phyloP scores from a whole-genome alignment of 2,113 vertebrate genomes.

The Serinus canaria region DNA sequence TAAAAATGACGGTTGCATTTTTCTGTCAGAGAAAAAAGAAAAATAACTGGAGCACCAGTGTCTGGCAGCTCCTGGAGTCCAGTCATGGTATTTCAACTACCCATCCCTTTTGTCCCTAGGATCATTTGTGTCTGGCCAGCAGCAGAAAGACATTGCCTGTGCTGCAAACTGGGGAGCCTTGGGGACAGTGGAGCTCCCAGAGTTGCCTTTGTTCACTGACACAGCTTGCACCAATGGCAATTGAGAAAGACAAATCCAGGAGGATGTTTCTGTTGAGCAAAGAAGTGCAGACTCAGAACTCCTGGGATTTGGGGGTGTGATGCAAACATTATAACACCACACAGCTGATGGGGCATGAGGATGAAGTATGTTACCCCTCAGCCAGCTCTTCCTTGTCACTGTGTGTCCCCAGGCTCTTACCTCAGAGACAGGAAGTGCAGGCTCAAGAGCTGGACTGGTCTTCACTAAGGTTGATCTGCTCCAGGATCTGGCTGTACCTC shows the following conservation, averaged over 20 bases:
- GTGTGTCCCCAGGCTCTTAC: background rate
- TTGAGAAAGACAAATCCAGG: background rate
- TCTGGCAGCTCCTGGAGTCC: background rate
- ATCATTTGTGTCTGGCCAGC: background rate
- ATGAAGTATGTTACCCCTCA: background rate
- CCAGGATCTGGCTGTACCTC: slow-evolving; percentile 85
- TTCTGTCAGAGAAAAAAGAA: background rate
- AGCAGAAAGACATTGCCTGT: background rate
- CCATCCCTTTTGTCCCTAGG: background rate
- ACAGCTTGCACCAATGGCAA: background rate
- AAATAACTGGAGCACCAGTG: background rate
- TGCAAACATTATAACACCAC: background rate
- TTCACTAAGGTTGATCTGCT: slow-evolving; percentile 50
- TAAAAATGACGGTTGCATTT: background rate
- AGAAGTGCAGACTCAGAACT: background rate
- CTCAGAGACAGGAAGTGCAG: background rate
- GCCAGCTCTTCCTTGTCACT: background rate
- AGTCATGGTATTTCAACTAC: background rate
- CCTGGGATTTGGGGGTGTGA: background rate
- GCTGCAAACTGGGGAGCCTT: background rate
- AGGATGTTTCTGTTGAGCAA: background rate
- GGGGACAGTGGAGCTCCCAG: background rate
- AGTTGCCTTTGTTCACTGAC: background rate
- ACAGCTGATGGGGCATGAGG: background rate
- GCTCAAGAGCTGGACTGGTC: slow-evolving; percentile 13